Evolutionary conservation across 2,888 invertebrate genomes (phyloP), one percentile per base, ranked within the genome.

Genomic region (Drosophila peninsularis): DNA sequence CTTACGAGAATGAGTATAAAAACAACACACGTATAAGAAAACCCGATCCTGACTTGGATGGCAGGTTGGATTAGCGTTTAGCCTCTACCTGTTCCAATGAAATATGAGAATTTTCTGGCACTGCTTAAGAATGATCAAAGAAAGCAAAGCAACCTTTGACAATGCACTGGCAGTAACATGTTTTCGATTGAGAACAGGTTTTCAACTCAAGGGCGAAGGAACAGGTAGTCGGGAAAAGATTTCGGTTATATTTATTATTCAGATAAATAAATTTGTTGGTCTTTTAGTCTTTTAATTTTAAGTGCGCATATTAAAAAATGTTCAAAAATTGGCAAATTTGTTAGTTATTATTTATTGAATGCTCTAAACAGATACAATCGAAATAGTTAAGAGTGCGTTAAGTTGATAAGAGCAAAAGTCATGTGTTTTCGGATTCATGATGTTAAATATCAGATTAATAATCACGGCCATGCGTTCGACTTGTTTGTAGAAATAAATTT

Each of bases 1-100:
- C n/a, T n/a, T n/a, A n/a, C n/a, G n/a, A n/a, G 1, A 1, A 1
- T 6, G 5, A 1, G 27, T 30, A 30, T 30, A 30, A 30, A 30
- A 30, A 1, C 27, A 30, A 30, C 5, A 30, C 7, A 30, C 6
- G 19, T n/a, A 37, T 39, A 27, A 37, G 52, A 53, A 13, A 6
- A 50, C 37, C 42, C 61, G 61, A 55, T 50, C 71, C 44, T 56
- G 57, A 30, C 19, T 36, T 39, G 34, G 27, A 60, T 47, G 30
- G 50, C 62, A 56, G 62, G 56, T 65, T 56, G 67, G 52, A 75
- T 53, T 66, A 37, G 34, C 45, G 66, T 65, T 53, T 71, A 44
- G 57, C 69, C 62, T 66, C 76, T 82, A 82, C 82, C 82, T 83
- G 86, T 83, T 80, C 61, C 55, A 72, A 82, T 83, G 82, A 70